These are phyloP conservation scores for Onthophagus sagittarius DNA, from an alignment of 2,888 invertebrate species.

Conservation along the genomic window DNA sequence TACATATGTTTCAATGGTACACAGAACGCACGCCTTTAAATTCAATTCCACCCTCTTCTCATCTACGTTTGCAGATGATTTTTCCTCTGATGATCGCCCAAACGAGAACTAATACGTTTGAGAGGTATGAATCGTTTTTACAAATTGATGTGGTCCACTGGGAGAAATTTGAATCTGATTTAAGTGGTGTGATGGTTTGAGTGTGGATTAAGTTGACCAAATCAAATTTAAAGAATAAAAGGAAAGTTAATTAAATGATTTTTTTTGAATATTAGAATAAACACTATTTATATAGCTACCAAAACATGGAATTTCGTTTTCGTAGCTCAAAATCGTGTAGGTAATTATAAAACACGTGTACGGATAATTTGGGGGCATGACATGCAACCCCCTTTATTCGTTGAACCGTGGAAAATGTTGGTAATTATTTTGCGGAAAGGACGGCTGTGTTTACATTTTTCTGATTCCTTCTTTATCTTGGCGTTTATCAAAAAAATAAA, in stretches of 20 bases:
- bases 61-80: neutral
- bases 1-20: neutral
- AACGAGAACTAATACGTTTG: neutral
- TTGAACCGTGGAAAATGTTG: constrained; percentile 11
- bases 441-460: neutral
- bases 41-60: neutral
- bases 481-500: neutral
- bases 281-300: too few species aligned
- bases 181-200: neutral
- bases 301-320: too few species aligned
- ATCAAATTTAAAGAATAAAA: neutral
- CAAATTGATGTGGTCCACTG: neutral
- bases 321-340: neutral
- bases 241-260: too few species aligned
- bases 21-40: neutral
- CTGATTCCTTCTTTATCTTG: neutral
- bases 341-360: neutral
- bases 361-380: constrained; percentile 7
- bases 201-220: neutral
- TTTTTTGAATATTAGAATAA: too few species aligned
- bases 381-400: neutral
- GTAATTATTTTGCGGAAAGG: neutral
- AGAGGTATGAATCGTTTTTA: neutral
- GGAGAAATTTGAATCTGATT: neutral
- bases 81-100: neutral